Percentiles rank a stretch among this genome's conserved stretches.
These are phyloP conservation scores for Sipha maydis DNA, from an alignment of 2,888 invertebrate species.

Conservation along the genomic window DNA sequence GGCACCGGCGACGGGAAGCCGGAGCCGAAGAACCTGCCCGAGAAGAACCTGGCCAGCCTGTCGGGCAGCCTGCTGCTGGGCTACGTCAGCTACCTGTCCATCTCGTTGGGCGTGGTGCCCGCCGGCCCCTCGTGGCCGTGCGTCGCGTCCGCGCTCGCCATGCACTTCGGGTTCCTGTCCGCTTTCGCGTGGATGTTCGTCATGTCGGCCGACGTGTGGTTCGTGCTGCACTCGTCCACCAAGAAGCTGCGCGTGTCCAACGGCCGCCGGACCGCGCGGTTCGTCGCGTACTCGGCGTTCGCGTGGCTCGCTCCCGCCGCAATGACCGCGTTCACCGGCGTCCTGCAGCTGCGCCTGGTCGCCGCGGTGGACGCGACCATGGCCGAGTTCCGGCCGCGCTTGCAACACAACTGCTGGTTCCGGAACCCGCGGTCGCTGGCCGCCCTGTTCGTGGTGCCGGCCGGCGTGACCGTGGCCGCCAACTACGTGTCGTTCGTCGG, in stretches of 20 bases:
- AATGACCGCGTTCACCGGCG: conserved; percentile 67
- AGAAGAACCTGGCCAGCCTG: conserved; percentile 71
- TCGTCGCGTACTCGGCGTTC: conserved; percentile 68
- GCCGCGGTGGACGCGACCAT: conserved; percentile 25
- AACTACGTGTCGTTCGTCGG: conserved; percentile 65
- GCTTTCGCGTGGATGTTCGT: conserved; percentile 72
- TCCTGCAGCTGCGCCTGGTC: conserved; percentile 66
- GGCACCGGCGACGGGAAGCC: conserved; percentile 55
- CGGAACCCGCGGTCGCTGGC: conserved; percentile 69
- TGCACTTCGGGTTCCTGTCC: conserved; percentile 70
- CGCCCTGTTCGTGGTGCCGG: conserved; percentile 70
- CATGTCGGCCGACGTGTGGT: conserved; percentile 70
- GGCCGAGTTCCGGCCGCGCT: conserved; percentile 67
- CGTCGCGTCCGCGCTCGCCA: conserved; percentile 68
- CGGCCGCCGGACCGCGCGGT: conserved; percentile 67
- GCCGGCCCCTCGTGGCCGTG: conserved; percentile 66
- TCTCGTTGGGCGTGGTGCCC: conserved; percentile 68
- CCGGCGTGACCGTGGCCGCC: conserved; percentile 43
- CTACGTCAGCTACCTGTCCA: conserved; percentile 68
- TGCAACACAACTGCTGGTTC: conserved; percentile 70
- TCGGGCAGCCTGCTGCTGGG: conserved; percentile 69
- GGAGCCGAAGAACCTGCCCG: conserved; percentile 70
- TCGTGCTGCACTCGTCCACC: conserved; percentile 69
- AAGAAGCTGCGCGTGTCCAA: conserved; percentile 68
- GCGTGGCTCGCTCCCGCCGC: conserved; percentile 68